phyloP scores from a whole-genome alignment of 1,140 invertebrate genomes.

The Calephelis virginiensis region DNA sequence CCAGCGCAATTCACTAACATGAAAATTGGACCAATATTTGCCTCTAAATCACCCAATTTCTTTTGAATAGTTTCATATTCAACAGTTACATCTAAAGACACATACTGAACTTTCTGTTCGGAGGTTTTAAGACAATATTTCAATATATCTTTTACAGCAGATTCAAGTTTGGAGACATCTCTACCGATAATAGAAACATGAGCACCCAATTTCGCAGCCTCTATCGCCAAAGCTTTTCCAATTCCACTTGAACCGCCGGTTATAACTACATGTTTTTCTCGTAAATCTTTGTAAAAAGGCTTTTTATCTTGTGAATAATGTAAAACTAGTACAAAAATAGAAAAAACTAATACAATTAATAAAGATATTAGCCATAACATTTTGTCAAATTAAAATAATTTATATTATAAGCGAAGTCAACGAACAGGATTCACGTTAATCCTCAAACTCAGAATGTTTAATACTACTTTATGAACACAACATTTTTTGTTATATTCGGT shows the following conservation, averaged over 20 bases:
- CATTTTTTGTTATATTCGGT: too few relatives aligned
- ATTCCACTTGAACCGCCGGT: constrained; percentile 98
- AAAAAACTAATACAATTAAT: constrained; percentile 29
- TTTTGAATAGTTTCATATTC: constrained; percentile 82
- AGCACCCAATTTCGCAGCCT: constrained; percentile 88
- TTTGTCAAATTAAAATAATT: constrained; percentile 11
- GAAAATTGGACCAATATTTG: constrained; percentile 86
- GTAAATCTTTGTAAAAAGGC: constrained; percentile 53
- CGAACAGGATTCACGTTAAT: too few relatives aligned
- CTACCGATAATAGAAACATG: constrained; percentile 94
- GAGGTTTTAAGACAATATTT: constrained; percentile 51
- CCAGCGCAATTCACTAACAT: constrained; percentile 97
- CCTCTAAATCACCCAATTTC: constrained; percentile 80
- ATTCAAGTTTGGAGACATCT: constrained; percentile 83
- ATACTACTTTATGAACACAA: too few relatives aligned
- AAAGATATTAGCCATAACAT: constrained; percentile 30
- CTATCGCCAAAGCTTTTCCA: constrained; percentile 89
- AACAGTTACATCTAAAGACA: constrained; percentile 86
- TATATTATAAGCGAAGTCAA: too few relatives aligned
- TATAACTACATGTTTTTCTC: constrained; percentile 83
- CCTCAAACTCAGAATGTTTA: too few relatives aligned
- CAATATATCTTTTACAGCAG: constrained; percentile 81
- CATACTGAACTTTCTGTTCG: constrained; percentile 83
- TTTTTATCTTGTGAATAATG: constrained; percentile 51
- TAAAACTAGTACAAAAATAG: constrained; percentile 34